Evolutionary conservation across 1,140 invertebrate genomes (phyloP).

Genomic region (Aphidius ervi): DNA sequence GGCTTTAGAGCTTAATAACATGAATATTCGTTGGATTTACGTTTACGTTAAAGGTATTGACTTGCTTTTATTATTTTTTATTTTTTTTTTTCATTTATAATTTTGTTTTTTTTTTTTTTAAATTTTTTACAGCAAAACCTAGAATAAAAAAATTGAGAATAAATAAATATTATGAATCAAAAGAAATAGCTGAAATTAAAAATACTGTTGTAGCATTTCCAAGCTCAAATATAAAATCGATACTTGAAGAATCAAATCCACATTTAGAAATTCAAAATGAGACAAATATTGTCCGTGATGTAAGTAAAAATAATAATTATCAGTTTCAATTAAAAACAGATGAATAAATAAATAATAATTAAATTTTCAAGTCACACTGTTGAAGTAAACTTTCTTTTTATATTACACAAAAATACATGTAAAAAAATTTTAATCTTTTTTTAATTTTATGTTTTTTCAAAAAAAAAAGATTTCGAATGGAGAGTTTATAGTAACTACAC

Average conservation of each 20-base stretch:
- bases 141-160: conserved; percentile 36
- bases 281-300: neutral
- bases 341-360: too few species aligned
- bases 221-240: conserved; percentile 51
- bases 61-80: conserved; percentile 1
- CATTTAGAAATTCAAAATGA: conserved; percentile 8
- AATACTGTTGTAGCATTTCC: conserved; percentile 53
- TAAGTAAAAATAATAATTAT: conserved; percentile 1
- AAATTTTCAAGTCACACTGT: too few species aligned
- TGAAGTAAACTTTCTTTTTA: too few species aligned
- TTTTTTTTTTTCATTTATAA: too few species aligned
- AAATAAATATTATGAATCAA: conserved; percentile 46
- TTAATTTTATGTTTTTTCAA: too few species aligned
- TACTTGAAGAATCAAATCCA: conserved; percentile 31
- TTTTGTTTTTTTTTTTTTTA: too few species aligned
- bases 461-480: conserved; percentile 16
- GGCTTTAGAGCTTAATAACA: too few species aligned
- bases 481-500: neutral
- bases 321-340: too few species aligned
- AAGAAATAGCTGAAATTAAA: conserved; percentile 40
- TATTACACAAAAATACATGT: too few species aligned
- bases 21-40: conserved; percentile 55
- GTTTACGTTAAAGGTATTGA: conserved; percentile 63
- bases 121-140: conserved; percentile 44
- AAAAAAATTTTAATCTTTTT: too few species aligned